Evolutionary conservation across 2,797 vertebrate species (phyloP).

Genomic region (Tokudaia tokunoshimensis): DNA sequence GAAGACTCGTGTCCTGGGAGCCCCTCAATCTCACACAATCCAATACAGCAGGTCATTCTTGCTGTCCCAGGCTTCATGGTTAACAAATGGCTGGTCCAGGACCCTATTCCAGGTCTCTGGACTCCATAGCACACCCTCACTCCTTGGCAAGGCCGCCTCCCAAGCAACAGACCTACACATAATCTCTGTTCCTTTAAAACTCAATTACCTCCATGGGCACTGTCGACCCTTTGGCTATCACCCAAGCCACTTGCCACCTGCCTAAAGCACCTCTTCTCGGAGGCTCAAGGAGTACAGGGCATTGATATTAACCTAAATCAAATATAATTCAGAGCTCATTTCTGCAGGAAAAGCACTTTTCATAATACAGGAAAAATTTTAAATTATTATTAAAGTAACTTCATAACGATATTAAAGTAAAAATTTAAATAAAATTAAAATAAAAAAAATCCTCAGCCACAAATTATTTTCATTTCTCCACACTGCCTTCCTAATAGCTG

Average conservation of each 20-base stretch:
- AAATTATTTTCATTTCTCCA: slow-evolving; percentile 54
- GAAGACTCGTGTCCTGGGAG: background rate
- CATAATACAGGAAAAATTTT: slow-evolving; percentile 22
- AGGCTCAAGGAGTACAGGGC: background rate
- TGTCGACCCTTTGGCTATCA: background rate
- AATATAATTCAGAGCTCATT: slow-evolving; percentile 63
- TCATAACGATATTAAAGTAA: slow-evolving; percentile 61
- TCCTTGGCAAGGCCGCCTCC: background rate
- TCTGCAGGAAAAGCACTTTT: slow-evolving; percentile 62
- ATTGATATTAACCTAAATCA: slow-evolving; percentile 69
- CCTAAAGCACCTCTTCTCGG: background rate
- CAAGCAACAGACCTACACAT: background rate
- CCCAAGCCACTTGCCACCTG: background rate
- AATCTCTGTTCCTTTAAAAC: background rate
- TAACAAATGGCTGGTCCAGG: background rate
- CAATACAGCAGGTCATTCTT: background rate
- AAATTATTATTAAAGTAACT: slow-evolving; percentile 71
- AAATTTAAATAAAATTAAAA: slow-evolving; percentile 67
- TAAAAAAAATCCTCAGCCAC: slow-evolving; percentile 25
- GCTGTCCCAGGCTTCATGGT: background rate
- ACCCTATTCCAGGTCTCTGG: background rate
- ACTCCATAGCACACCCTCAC: background rate
- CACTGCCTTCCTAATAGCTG: background rate
- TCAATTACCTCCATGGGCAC: background rate
- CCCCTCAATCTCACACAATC: background rate